These are phyloP conservation scores for Tachyglossus aculeatus DNA, from an alignment of 2,797 vertebrate species.

Conservation along the genomic window DNA sequence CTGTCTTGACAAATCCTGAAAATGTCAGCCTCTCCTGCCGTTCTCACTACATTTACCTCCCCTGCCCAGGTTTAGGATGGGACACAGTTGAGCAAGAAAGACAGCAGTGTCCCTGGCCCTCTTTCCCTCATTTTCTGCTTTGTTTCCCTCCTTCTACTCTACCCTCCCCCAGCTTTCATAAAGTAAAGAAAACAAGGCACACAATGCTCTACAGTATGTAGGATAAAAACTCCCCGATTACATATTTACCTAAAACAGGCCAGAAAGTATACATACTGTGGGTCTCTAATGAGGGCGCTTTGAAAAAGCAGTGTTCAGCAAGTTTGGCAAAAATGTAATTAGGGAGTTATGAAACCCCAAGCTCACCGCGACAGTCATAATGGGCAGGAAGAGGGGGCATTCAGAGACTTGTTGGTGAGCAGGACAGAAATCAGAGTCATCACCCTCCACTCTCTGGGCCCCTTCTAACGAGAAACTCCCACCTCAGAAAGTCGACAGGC, in stretches of 20 bases:
- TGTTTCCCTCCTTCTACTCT: not conserved
- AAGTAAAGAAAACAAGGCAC: slow-evolving; percentile 46
- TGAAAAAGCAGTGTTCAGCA: slow-evolving; percentile 60
- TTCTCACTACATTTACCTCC: too few species aligned
- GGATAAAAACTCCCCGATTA: slow-evolving; percentile 60
- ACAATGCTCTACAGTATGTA: slow-evolving; percentile 31
- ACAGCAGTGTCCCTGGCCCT: not conserved
- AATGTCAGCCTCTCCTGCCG: too few species aligned
- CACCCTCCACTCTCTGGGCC: too few species aligned
- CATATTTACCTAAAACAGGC: slow-evolving; percentile 51
- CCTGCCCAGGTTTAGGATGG: too few species aligned
- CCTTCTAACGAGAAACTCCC: too few species aligned
- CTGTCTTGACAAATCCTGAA: too few species aligned
- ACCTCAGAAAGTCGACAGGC: too few species aligned
- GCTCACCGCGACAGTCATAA: too few species aligned
- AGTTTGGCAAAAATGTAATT: slow-evolving; percentile 29
- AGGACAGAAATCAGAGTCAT: too few species aligned
- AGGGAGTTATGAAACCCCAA: slow-evolving; percentile 22
- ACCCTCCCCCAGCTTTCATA: slow-evolving; percentile 49
- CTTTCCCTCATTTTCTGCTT: not conserved
- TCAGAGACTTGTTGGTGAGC: too few species aligned
- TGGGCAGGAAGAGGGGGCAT: too few species aligned
- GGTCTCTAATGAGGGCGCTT: slow-evolving; percentile 48
- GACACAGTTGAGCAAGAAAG: too few species aligned
- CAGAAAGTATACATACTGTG: slow-evolving; percentile 26